phyloP scores from a whole-genome alignment of 2,113 vertebrate genomes.

The Galbula dea region DNA sequence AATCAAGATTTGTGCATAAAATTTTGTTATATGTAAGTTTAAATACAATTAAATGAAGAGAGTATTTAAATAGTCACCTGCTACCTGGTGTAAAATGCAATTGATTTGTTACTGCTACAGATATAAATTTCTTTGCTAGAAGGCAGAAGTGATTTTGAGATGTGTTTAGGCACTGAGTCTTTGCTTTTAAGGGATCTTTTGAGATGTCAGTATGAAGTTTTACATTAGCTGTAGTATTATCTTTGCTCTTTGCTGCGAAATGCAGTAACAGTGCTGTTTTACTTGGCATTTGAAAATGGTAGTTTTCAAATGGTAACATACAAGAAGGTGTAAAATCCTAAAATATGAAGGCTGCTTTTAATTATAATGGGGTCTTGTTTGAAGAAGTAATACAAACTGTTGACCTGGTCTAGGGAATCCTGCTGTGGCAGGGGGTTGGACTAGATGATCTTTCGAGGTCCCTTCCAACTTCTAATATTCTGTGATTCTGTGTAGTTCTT shows the following conservation, averaged over 20 bases:
- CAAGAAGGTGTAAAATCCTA: conserved; percentile 6
- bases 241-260: conserved; percentile 26
- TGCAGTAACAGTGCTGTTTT: conserved; percentile 29
- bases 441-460: too few relatives aligned
- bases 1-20: not conserved
- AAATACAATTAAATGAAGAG: conserved; percentile 22
- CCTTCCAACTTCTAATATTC: too few relatives aligned
- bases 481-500: conserved; percentile 8
- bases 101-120: not conserved
- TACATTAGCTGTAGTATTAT: not conserved
- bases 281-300: conserved; percentile 29
- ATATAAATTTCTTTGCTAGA: conserved; percentile 10
- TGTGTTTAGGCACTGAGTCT: not conserved
- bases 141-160: not conserved
- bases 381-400: conserved; percentile 35
- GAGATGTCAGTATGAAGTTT: conserved; percentile 9
- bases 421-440: too few relatives aligned
- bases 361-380: not conserved
- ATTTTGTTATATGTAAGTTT: not conserved
- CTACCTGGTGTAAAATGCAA: not conserved
- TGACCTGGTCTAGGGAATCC: too few relatives aligned
- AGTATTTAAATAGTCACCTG: not conserved
- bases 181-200: not conserved
- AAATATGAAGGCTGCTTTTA: conserved; percentile 13
- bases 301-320: conserved; percentile 46